Conservation (phyloP, 2,888 invertebrate species). For the Tenthredo mesomela region DNA sequence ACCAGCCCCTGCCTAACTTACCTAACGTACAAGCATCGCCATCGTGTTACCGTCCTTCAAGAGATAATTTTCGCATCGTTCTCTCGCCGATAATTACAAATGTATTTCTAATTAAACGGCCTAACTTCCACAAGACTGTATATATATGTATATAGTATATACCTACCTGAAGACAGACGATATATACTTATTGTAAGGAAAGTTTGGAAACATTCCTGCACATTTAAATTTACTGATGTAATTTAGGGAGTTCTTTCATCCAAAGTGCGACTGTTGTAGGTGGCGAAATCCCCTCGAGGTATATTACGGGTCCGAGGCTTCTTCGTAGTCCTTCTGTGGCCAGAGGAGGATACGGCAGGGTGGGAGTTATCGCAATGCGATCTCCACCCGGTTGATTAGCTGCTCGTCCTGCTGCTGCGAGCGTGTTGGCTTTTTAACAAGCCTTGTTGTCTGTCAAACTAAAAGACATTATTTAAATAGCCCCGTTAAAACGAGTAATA, state of each 20-base stretch:
- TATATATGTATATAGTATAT: too few species aligned
- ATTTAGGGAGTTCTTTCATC: slow-evolving; percentile 13
- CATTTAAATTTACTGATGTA: slow-evolving; percentile 1
- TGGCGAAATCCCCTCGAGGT: slow-evolving; percentile 33
- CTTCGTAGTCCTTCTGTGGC: slow-evolving; percentile 44
- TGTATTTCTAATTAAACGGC: not conserved
- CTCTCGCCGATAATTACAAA: slow-evolving; percentile 23
- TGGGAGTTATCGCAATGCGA: slow-evolving; percentile 51
- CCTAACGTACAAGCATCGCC: not conserved
- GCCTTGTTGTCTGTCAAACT: slow-evolving; percentile 56
- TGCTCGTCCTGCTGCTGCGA: slow-evolving; percentile 54
- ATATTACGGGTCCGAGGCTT: slow-evolving; percentile 46
- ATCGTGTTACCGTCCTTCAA: not conserved
- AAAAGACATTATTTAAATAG: slow-evolving; percentile 56
- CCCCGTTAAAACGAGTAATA: slow-evolving; percentile 51
- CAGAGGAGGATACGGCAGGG: not conserved
- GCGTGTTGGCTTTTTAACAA: slow-evolving; percentile 56
- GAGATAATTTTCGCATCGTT: slow-evolving; percentile 10
- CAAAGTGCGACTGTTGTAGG: slow-evolving; percentile 41
- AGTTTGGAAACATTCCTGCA: not conserved
- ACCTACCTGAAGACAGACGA: not conserved
- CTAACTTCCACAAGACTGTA: not conserved
- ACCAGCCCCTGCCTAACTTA: not conserved
- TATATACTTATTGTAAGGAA: not conserved
- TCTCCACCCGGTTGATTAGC: slow-evolving; percentile 55